Evolutionary conservation across 2,888 invertebrate genomes (phyloP), one percentile per base, ranked within the genome.

Genomic region (Galeruca laticollis): DNA sequence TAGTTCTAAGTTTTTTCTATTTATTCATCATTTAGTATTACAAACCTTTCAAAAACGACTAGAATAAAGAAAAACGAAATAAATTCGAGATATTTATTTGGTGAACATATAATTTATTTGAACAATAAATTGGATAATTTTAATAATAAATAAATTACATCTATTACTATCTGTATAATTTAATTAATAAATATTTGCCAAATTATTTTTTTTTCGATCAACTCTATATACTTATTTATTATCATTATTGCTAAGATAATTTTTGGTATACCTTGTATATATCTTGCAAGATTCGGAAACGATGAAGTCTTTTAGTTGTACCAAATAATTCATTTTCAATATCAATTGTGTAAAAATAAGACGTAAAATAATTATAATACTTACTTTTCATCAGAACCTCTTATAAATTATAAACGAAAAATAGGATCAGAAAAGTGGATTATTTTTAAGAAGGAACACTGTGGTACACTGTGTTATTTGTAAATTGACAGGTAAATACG

Each of bases 141-240:
- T 4, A 40, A 40, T n/a, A 40, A 40, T 40, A 40, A 40, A 40
- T 40, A 40, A 40, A 40, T 40, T 40, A 40, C 40, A 40, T 40
- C 11, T 11, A 26, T 26, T 40, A 13, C 40, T 40, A 40, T 40
- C n/a, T 11, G 40, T 40, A 40, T 13, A 3, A 13, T 40, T 13
- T 13, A 13, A 40, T 13, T 11, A 40, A 40, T 40, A 40, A 40
- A n/a, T 40, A 40, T 40, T 35, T 11, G 40, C 11, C 3, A 4
- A n/a, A 40, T 13, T 37, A 3, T 13, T 37, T 37, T 11, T 37
- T 26, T 26, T 26, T 26, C 26, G 26, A 26, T 26, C 26, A 3
- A 26, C 6, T 26, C 6, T 26, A 5, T 26, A 26, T 26, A 26
- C 26, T 26, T 26, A 26, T 6, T 26, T n/a, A n/a, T n/a, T n/a